Conservation (phyloP, 2,888 invertebrate genomes). For the Eumerus sabulonum region DNA sequence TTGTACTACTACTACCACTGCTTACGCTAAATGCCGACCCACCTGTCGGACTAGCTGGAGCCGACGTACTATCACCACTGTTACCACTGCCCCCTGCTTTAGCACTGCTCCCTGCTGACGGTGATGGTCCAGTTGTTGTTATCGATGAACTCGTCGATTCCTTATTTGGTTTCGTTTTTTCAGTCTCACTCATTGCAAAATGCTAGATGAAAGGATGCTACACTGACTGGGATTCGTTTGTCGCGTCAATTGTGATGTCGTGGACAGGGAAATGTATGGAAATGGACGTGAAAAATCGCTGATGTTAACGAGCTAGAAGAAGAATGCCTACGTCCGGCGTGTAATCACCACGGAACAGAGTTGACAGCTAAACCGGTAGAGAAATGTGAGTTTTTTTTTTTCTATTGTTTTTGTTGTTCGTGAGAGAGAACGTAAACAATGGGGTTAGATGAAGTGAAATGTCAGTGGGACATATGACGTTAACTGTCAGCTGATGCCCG, state of each 20-base stretch:
- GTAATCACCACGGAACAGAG: slow-evolving; percentile 22
- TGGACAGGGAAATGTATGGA: slow-evolving; percentile 39
- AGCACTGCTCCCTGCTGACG: background rate
- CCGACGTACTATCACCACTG: background rate
- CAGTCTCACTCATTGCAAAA: slow-evolving; percentile 58
- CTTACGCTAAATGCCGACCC: background rate
- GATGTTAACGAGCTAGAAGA: slow-evolving; percentile 15
- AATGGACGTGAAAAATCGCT: slow-evolving; percentile 45
- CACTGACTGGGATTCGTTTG: slow-evolving; percentile 1
- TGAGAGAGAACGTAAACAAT: slow-evolving; percentile 44
- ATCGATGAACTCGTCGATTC: slow-evolving; percentile 44
- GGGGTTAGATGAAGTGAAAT: slow-evolving; percentile 1
- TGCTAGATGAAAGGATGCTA: no score
- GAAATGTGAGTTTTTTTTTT: slow-evolving; percentile 17
- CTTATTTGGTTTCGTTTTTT: slow-evolving; percentile 55
- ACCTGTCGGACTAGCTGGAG: background rate
- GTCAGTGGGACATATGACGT: slow-evolving; percentile 29
- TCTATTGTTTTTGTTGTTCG: no score
- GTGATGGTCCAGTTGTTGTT: slow-evolving; percentile 17
- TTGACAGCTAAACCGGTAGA: slow-evolving; percentile 58
- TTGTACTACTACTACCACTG: slow-evolving; percentile 1
- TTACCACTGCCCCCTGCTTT: slow-evolving; percentile 21
- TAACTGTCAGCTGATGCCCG: slow-evolving; percentile 32
- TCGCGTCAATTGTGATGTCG: background rate
- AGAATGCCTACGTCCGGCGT: slow-evolving; percentile 22